Evolutionary conservation across 2,113 vertebrate species (phyloP).

Genomic region (Nicator chloris): DNA sequence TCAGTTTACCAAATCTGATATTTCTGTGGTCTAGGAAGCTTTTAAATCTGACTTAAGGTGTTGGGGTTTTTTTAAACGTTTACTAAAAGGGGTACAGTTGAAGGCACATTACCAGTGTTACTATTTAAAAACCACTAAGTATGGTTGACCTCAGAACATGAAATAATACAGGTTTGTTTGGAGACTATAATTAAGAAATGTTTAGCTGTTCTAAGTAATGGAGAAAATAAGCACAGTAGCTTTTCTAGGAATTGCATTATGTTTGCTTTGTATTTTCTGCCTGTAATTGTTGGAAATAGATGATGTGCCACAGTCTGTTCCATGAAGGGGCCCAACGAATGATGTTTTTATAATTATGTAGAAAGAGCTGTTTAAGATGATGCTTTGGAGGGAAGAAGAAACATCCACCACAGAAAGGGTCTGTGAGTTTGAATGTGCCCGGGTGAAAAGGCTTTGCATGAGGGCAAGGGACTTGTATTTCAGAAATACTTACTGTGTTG

Average conservation of each 20-base stretch:
- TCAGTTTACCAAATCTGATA: background rate
- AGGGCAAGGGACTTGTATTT: background rate
- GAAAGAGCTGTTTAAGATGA: background rate
- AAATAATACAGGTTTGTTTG: background rate
- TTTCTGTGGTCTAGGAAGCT: background rate
- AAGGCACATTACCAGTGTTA: background rate
- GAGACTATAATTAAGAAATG: background rate
- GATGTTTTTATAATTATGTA: background rate
- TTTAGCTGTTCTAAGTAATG: background rate
- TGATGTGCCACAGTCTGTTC: background rate
- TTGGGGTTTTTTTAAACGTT: background rate
- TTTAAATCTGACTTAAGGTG: background rate
- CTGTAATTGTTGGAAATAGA: background rate
- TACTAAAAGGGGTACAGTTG: background rate
- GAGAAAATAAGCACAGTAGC: background rate
- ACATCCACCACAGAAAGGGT: background rate
- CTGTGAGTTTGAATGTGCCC: background rate
- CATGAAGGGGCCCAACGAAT: background rate
- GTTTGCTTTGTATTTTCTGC: background rate
- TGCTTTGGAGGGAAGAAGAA: background rate
- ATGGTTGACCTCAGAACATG: background rate
- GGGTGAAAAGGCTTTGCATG: background rate
- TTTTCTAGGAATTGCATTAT: conserved; percentile 1
- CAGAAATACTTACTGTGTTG: background rate
- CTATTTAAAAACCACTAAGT: background rate